A percentile compares a stretch with the other conserved stretches of the same genome.
Conservation (phyloP, 2,797 vertebrate species). For the Nothura maculosa region DNA sequence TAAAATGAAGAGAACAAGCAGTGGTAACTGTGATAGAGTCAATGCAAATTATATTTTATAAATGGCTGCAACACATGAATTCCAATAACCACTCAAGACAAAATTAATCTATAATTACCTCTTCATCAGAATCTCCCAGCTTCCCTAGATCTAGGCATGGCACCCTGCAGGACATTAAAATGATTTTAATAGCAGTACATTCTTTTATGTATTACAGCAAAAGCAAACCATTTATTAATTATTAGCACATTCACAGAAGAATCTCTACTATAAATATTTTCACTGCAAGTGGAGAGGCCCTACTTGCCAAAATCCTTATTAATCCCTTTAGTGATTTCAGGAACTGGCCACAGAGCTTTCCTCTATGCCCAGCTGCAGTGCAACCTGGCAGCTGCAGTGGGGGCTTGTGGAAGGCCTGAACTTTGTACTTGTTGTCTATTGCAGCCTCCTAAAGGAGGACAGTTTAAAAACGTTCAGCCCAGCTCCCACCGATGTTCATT, state of each 20-base stretch:
- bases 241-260: neutral
- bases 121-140: conserved; percentile 81
- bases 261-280: neutral
- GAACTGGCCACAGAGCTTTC: neutral
- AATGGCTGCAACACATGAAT: neutral
- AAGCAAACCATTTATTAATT: neutral
- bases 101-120: conserved; percentile 75
- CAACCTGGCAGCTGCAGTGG: accelerated
- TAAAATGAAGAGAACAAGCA: conserved; percentile 42
- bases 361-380: neutral
- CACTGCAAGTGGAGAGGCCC: neutral
- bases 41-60: neutral
- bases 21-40: neutral
- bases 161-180: conserved; percentile 79
- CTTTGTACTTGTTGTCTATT: neutral
- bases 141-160: conserved; percentile 82
- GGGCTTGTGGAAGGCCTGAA: neutral
- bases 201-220: neutral
- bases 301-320: neutral
- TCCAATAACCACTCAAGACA: neutral
- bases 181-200: neutral
- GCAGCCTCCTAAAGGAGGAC: too few species aligned
- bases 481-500: neutral
- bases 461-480: too few species aligned
- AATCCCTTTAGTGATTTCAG: neutral